Percentiles rank a stretch among this genome's conserved stretches.
These are phyloP conservation scores for Graphium colonna DNA, from an alignment of 2,888 invertebrate species.

Conservation along the genomic window DNA sequence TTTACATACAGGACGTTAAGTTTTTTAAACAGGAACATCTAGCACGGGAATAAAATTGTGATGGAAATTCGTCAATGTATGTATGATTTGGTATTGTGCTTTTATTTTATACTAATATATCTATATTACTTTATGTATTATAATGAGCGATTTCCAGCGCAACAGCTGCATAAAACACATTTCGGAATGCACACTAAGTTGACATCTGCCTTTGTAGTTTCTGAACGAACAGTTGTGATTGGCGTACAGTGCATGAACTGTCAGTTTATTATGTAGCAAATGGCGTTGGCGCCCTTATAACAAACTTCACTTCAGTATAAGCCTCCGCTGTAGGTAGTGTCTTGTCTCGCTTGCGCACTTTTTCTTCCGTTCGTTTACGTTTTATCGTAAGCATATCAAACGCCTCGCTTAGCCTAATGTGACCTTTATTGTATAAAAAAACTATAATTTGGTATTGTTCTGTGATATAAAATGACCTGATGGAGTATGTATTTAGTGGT, in stretches of 20 bases:
- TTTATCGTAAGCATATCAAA: constrained; percentile 21
- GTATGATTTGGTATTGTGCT: too few species aligned
- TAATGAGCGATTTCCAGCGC: too few species aligned
- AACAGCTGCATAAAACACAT: too few species aligned
- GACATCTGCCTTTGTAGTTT: too few species aligned
- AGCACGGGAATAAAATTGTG: too few species aligned
- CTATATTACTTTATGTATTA: too few species aligned
- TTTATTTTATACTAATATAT: too few species aligned
- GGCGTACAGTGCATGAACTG: background rate
- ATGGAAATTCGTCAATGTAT: too few species aligned
- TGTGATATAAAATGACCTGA: constrained; percentile 71
- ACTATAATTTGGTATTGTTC: constrained; percentile 52
- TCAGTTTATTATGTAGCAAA: constrained; percentile 14
- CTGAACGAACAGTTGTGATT: constrained; percentile 15
- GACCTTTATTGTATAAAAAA: constrained; percentile 49
- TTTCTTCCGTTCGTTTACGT: constrained; percentile 25
- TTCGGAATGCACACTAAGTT: too few species aligned
- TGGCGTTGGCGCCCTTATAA: constrained; percentile 13
- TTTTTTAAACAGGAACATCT: too few species aligned
- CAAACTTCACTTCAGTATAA: constrained; percentile 23
- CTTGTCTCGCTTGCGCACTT: constrained; percentile 20
- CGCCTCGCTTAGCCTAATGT: constrained; percentile 46
- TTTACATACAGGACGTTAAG: too few species aligned
- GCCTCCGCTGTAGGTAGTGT: constrained; percentile 12
- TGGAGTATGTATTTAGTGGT: constrained; percentile 47